These are phyloP conservation scores for Iguana delicatissima DNA, from an alignment of 2,797 vertebrate genomes.

Conservation along the genomic window DNA sequence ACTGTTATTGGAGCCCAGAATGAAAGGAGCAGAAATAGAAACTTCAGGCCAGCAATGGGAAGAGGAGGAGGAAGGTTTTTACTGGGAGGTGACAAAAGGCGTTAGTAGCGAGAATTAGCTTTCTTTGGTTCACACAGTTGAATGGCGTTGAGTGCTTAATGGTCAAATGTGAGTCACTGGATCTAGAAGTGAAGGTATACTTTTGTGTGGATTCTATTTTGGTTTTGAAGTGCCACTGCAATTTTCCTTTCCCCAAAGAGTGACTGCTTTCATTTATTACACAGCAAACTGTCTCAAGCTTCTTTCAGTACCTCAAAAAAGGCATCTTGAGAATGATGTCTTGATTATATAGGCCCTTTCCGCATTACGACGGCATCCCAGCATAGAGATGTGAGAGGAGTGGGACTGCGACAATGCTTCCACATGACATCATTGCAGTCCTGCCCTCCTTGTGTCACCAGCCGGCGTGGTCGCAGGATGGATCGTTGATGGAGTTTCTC, in stretches of 20 bases:
- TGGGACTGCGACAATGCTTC: too few species aligned
- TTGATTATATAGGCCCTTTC: not conserved
- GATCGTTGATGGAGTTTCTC: too few species aligned
- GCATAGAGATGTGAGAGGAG: too few species aligned
- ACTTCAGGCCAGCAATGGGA: not conserved
- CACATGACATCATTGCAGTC: too few species aligned
- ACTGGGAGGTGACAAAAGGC: not conserved
- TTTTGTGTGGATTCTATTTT: not conserved
- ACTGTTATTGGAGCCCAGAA: conserved; percentile 4
- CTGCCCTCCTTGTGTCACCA: too few species aligned
- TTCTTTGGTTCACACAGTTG: not conserved
- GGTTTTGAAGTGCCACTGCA: not conserved
- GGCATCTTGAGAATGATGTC: not conserved
- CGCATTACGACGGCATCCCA: too few species aligned
- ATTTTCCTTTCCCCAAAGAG: not conserved
- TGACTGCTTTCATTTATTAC: not conserved
- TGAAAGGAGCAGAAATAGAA: not conserved
- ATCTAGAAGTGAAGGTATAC: not conserved
- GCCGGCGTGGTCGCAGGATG: too few species aligned
- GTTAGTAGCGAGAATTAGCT: conserved; percentile 4
- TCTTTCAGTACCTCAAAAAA: not conserved
- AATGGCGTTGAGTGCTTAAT: not conserved
- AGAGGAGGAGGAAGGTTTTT: not conserved
- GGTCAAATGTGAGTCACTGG: not conserved
- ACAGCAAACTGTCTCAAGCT: not conserved